Percentiles rank a stretch among this genome's conserved stretches.
phyloP scores from a whole-genome alignment of 2,888 invertebrate genomes.

The Pammene fasciana region DNA sequence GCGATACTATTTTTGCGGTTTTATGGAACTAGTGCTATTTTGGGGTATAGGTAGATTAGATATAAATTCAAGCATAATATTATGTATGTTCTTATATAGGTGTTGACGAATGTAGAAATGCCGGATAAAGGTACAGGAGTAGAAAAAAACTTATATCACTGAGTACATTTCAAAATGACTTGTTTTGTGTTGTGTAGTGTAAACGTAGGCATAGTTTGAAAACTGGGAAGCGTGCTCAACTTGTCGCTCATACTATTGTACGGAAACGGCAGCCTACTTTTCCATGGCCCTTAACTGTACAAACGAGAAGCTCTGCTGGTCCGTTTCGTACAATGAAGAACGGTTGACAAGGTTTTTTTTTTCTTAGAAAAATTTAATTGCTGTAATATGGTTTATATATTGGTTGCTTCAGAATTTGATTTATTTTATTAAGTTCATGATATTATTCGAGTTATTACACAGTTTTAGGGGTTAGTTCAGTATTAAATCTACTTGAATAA shows the following conservation, averaged over 20 bases:
- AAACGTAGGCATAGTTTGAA: constrained; percentile 13
- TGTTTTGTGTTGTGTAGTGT: too few relatives aligned
- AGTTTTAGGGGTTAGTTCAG: too few relatives aligned
- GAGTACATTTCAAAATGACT: too few relatives aligned
- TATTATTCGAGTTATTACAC: background rate
- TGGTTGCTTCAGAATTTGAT: constrained; percentile 8
- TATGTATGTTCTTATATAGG: too few relatives aligned
- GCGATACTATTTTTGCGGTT: too few relatives aligned
- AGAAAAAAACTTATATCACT: too few relatives aligned
- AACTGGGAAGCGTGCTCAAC: constrained; percentile 5
- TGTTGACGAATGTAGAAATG: too few relatives aligned
- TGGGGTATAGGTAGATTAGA: too few relatives aligned
- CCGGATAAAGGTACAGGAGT: too few relatives aligned
- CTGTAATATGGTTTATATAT: constrained; percentile 1
- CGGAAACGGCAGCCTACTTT: constrained; percentile 4
- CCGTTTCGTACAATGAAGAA: background rate
- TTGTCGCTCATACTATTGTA: constrained; percentile 21
- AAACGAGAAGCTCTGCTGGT: constrained; percentile 4
- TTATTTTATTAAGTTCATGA: background rate
- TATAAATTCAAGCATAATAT: too few relatives aligned
- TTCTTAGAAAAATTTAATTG: constrained; percentile 7
- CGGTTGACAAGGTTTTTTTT: background rate
- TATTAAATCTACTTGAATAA: too few relatives aligned
- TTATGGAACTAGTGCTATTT: too few relatives aligned
- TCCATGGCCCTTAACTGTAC: constrained; percentile 15